Evolutionary conservation across 2,113 vertebrate genomes (phyloP), one percentile per base, ranked within the genome.

Genomic region (Desmodus rotundus): DNA sequence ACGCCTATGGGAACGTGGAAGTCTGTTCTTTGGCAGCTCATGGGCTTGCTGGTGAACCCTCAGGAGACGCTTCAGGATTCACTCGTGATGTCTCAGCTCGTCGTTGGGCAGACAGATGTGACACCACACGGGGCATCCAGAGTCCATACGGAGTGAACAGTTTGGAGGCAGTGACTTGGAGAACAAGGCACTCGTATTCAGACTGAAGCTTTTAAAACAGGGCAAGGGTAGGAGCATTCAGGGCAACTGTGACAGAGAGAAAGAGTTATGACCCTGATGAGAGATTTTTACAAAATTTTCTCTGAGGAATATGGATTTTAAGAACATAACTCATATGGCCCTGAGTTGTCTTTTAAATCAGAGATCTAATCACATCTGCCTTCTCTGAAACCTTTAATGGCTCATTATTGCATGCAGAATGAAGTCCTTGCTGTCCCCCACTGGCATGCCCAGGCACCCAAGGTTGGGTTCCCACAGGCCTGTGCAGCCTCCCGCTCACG

Each of bases 321-420:
- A 84, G 90, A 93, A n/a, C 65, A 74, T 58, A 94, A 92, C 16
- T 95, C 89, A 74, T 16, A 68, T 67, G 52, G 70, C 52, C 76
- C 70, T 0, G 0, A 83, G 38, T 80, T 92, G 89, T 70, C 87
- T 87, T 96, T 93, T 87, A 80, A 93, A 93, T 94, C 96, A 94
- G 83, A 94, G 95, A 81, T 96, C 93, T 92, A 72, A 85, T 96
- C 67, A 24, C 15, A 52, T 63, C 80, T 91, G 83, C 72, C 95
- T 65, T 86, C 54, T 76, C 38, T 0, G 47, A 80, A 91, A 41
- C 43, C 82, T 74, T 68, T 31, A 47, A 36, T 50, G 56, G 50
- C 68, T 97, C 92, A 14, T 83, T 33, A 16, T 3, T 17, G 6
- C 1, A 0, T 12, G 86, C 13, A n/a, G 31, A 58, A 47, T 68